Conservation (phyloP, 2,113 vertebrate species). For the Actinemys pallida region DNA sequence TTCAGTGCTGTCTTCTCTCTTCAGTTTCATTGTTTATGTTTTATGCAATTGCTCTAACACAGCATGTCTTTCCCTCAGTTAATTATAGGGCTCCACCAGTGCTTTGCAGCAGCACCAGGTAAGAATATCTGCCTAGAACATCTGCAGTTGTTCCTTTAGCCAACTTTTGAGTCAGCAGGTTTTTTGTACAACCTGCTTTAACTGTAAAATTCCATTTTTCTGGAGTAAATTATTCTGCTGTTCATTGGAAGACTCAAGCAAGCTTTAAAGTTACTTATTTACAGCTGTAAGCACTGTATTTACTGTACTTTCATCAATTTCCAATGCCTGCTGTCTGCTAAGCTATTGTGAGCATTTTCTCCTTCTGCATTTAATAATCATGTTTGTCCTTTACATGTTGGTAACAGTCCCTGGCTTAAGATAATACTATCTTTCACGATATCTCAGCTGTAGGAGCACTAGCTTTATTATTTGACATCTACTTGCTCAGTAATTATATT, state of each 20-base stretch:
- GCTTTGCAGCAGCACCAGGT: conserved; percentile 46
- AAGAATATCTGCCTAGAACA: conserved; percentile 41
- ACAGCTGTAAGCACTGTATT: neutral
- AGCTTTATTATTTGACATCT: neutral
- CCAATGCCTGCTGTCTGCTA: neutral
- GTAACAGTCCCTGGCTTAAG: neutral
- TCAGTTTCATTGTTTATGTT: neutral
- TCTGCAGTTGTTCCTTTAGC: conserved; percentile 58
- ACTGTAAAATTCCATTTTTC: neutral
- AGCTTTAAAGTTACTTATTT: neutral
- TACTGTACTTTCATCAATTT: neutral
- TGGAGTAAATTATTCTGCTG: neutral
- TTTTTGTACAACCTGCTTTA: conserved; percentile 24
- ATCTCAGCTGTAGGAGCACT: neutral
- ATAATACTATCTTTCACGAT: neutral
- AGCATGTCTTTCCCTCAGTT: conserved; percentile 8
- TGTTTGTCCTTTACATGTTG: neutral
- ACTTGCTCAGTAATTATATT: neutral
- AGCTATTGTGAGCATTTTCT: neutral
- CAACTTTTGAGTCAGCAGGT: conserved; percentile 59
- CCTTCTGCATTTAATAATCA: neutral
- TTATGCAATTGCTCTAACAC: neutral
- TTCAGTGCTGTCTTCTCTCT: neutral
- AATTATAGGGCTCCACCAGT: conserved; percentile 40
- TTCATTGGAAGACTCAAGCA: neutral